Percentiles rank a stretch among this genome's conserved stretches.
Evolutionary conservation across 1,140 invertebrate genomes (phyloP).

Genomic region (Bombus waltoni): DNA sequence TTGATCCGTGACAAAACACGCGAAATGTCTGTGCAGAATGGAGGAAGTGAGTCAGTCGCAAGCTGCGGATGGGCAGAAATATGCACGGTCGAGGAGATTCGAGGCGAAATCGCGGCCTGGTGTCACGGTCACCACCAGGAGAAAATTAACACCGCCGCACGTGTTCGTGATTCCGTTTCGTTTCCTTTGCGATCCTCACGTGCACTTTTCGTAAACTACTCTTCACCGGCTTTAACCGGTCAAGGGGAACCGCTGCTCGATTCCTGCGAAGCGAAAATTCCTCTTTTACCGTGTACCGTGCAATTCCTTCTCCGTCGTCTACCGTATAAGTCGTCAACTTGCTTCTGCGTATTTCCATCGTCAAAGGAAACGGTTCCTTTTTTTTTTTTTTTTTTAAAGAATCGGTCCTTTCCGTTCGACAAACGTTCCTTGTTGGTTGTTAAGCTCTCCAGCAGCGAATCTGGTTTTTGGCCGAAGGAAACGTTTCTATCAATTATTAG

Average conservation of each 20-base stretch:
- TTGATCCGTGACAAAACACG: conserved; percentile 3
- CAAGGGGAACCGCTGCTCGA: neutral
- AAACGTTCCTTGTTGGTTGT: too few species aligned
- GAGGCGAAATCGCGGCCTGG: neutral
- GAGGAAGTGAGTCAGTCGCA: neutral
- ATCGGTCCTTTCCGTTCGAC: too few species aligned
- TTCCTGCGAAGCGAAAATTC: neutral
- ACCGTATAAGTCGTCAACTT: too few species aligned
- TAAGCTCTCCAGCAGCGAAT: too few species aligned
- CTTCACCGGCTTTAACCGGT: neutral
- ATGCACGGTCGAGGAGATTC: neutral
- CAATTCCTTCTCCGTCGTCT: too few species aligned
- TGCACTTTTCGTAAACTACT: neutral
- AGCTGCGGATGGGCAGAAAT: neutral
- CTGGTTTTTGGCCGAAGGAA: too few species aligned
- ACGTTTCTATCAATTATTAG: too few species aligned
- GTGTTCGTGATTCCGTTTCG: neutral
- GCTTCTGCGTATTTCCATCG: too few species aligned
- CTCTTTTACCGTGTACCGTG: neutral
- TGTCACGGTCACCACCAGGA: neutral
- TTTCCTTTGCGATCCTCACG: neutral
- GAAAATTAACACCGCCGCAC: neutral
- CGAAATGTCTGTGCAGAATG: neutral
- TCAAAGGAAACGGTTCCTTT: too few species aligned
- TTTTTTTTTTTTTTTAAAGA: too few species aligned